Percentiles rank a stretch among this genome's conserved stretches.
phyloP scores from a whole-genome alignment of 2,113 vertebrate species.

The Osmerus eperlanus region DNA sequence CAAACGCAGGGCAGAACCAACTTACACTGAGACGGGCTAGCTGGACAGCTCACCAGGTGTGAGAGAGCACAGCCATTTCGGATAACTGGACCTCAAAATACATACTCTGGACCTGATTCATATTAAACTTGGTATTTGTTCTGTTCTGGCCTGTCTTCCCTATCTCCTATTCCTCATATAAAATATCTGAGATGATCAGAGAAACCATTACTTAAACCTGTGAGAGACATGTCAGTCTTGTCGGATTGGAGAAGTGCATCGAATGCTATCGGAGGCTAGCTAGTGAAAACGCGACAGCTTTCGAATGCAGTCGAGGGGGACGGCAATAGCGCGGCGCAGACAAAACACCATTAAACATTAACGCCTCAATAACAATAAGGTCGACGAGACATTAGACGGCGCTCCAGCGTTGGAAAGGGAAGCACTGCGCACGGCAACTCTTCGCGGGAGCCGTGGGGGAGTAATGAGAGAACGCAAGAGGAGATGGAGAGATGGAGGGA shows the following conservation, averaged over 20 bases:
- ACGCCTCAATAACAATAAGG: conserved; percentile 23
- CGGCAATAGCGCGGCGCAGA: not conserved
- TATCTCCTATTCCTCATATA: not conserved
- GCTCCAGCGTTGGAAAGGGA: not conserved
- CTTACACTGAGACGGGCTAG: not conserved
- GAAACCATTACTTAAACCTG: not conserved
- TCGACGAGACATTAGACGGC: not conserved
- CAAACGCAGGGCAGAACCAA: not conserved
- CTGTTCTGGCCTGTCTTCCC: not conserved
- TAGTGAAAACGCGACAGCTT: not conserved
- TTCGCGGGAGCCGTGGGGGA: not conserved
- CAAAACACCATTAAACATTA: conserved; percentile 14
- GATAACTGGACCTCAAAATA: not conserved
- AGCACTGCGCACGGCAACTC: not conserved
- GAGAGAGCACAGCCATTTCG: not conserved
- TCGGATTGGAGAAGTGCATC: not conserved
- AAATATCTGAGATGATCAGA: not conserved
- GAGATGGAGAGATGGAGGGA: not conserved
- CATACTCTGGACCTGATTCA: not conserved
- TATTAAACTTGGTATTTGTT: not conserved
- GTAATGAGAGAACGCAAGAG: conserved; percentile 16
- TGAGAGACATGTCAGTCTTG: not conserved
- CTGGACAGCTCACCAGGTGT: not conserved
- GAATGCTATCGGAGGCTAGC: not conserved
- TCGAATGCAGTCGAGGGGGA: not conserved